Evolutionary conservation across 2,113 vertebrate species (phyloP), one percentile per base, ranked within the genome.

Genomic region (Pygoscelis antarcticus): DNA sequence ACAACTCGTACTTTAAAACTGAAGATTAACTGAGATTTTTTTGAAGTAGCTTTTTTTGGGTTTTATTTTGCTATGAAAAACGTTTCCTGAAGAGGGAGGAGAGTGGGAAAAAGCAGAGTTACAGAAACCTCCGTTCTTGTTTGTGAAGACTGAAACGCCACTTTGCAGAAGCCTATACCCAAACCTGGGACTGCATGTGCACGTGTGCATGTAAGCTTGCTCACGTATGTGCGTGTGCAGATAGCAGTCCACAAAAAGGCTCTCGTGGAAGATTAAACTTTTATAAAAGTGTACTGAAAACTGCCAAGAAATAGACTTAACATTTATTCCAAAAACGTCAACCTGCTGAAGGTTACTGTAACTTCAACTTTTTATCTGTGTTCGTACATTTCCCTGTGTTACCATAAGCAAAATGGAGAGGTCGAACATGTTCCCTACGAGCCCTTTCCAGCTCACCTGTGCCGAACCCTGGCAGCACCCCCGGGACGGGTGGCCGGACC

Each of bases 401-500:
- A 40, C 13, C 29, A 4, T 4, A 26, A 16, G 29, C 36, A 7
- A 29, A 12, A 23, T 8, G 29, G 60, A 30, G 46, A 62, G 34
- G n/a, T 14, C 4, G 3, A 51, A 25, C 13, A 7, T 4, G 13
- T 12, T 58, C 40, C 23, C 32, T 7, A 3, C 1, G 1, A 46
- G 54, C 42, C 54, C 16, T 16, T n/a, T 46, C 32, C 54, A 46
- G 54, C 14, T 21, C 32, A 2, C 7, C 54, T 2, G 4, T 20
- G 16, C 12, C 5, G 10, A 44, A 7, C 16, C 17, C 30, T 5
- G 40, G 30, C 54, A 46, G 72, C 42, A 22, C 7, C 14, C 46
- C 21, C 1, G 4, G 30, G 42, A 4, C 1, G 2, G 27, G 27
- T 40, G 19, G 8, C 20, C 14, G 10, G 42, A 32, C 5, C 2